phyloP scores from a whole-genome alignment of 2,113 vertebrate species.

The Toxotes jaculatrix region DNA sequence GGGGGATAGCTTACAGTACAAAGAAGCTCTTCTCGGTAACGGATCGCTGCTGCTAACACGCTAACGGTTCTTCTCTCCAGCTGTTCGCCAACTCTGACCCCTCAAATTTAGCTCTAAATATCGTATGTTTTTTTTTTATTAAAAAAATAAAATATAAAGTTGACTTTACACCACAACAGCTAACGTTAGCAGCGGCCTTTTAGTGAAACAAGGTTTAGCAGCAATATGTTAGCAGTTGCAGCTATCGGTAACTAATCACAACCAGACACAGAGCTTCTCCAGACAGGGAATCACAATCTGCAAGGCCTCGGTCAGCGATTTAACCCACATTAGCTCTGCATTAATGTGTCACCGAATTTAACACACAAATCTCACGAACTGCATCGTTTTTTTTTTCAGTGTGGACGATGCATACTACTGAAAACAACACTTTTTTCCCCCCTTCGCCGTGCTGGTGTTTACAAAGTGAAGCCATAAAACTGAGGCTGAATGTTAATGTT shows the following conservation, averaged over 20 bases:
- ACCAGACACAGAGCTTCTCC: conserved; percentile 16
- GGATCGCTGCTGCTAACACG: conserved; percentile 40
- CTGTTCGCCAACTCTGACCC: neutral
- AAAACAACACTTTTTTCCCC: neutral
- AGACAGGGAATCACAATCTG: neutral
- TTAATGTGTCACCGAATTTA: neutral
- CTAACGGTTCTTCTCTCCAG: conserved; percentile 34
- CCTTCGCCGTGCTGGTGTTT: neutral
- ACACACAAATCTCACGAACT: neutral
- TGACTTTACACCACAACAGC: neutral
- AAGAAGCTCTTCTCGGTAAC: neutral
- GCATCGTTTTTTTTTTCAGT: neutral
- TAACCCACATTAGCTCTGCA: neutral
- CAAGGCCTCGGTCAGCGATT: conserved; percentile 52
- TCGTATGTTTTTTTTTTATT: no score
- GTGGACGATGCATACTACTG: neutral
- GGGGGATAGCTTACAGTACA: no score
- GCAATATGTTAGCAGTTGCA: neutral
- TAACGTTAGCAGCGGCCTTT: conserved; percentile 3
- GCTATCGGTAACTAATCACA: conserved; percentile 39
- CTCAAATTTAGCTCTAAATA: neutral
- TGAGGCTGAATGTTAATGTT: neutral
- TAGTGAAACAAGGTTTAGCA: neutral
- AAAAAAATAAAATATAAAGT: fast-evolving
- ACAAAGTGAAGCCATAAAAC: conserved; percentile 8